A percentile compares a stretch with the other conserved stretches of the same genome.
These are phyloP conservation scores for Rhynchophorus ferrugineus DNA, from an alignment of 1,140 invertebrate species.

Conservation along the genomic window DNA sequence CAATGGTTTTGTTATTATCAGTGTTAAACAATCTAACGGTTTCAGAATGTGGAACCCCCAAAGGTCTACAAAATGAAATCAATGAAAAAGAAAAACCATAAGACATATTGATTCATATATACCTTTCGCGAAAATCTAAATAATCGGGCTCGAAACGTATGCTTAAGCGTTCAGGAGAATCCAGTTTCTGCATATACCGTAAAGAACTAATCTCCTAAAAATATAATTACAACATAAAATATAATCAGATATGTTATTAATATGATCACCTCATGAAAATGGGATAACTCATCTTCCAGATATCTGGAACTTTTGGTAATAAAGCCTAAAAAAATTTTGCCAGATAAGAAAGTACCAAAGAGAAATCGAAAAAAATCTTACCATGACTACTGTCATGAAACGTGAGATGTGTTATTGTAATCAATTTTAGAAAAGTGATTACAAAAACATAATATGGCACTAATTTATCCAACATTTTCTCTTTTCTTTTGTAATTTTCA, in stretches of 20 bases:
- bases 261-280: conserved; percentile 35
- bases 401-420: conserved; percentile 40
- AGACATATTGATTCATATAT: conserved; percentile 17
- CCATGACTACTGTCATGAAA: conserved; percentile 41
- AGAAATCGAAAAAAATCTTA: conserved; percentile 25
- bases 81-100: conserved; percentile 14
- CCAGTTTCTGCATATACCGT: conserved; percentile 12
- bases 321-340: conserved; percentile 30
- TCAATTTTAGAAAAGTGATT: conserved; percentile 36
- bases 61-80: conserved; percentile 63
- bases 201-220: conserved; percentile 19
- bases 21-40: conserved; percentile 73
- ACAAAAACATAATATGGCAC: conserved; percentile 38
- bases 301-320: conserved; percentile 37
- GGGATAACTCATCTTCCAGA: conserved; percentile 36
- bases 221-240: not conserved
- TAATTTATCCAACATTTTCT: conserved; percentile 36
- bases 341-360: conserved; percentile 9
- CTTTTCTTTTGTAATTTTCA: conserved; percentile 2
- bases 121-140: conserved; percentile 64
- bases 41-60: conserved; percentile 74
- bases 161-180: conserved; percentile 14
- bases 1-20: conserved; percentile 63
- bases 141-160: conserved; percentile 54
- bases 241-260: not conserved